phyloP scores from a whole-genome alignment of 2,797 vertebrate species.

The Melanotaenia boesemani region DNA sequence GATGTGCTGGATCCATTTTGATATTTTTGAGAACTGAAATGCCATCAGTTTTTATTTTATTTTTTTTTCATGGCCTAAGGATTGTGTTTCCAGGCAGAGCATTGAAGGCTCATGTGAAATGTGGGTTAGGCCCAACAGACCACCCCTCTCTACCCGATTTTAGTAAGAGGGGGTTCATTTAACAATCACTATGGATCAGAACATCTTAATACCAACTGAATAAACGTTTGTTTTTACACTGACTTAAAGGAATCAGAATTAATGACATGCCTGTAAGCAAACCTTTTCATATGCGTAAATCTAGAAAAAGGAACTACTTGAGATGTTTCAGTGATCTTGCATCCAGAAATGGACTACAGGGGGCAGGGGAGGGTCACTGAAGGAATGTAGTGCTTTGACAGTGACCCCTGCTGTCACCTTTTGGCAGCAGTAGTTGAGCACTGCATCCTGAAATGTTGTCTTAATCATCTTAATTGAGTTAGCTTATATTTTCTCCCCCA shows the following conservation, averaged over 20 bases:
- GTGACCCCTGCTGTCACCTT: slow-evolving; percentile 52
- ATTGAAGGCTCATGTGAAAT: slow-evolving; percentile 48
- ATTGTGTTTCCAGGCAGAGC: slow-evolving; percentile 53
- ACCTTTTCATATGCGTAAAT: slow-evolving; percentile 27
- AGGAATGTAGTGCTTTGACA: slow-evolving; percentile 53
- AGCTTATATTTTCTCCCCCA: slow-evolving; percentile 1
- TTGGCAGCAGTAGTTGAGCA: slow-evolving; percentile 18
- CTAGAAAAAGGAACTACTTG: slow-evolving; percentile 26
- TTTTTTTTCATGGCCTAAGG: slow-evolving; percentile 37
- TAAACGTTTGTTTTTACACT: neutral
- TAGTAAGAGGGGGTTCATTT: slow-evolving; percentile 26
- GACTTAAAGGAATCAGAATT: neutral
- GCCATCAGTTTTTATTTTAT: slow-evolving; percentile 39
- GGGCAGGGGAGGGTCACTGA: slow-evolving; percentile 42
- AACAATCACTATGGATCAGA: slow-evolving; percentile 5
- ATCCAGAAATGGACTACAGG: slow-evolving; percentile 43
- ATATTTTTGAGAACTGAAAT: slow-evolving; percentile 49
- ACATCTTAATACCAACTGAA: neutral
- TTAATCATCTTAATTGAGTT: slow-evolving; percentile 56
- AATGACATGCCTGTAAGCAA: neutral
- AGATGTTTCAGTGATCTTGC: slow-evolving; percentile 36
- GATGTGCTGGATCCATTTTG: slow-evolving; percentile 66
- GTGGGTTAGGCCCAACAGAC: slow-evolving; percentile 48
- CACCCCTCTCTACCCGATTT: neutral
- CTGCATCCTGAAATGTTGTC: slow-evolving; percentile 19